Percentiles rank a stretch among this genome's conserved stretches.
These are phyloP conservation scores for Pemphigus obesinymphae DNA, from an alignment of 1,140 invertebrate genomes.

Conservation along the genomic window DNA sequence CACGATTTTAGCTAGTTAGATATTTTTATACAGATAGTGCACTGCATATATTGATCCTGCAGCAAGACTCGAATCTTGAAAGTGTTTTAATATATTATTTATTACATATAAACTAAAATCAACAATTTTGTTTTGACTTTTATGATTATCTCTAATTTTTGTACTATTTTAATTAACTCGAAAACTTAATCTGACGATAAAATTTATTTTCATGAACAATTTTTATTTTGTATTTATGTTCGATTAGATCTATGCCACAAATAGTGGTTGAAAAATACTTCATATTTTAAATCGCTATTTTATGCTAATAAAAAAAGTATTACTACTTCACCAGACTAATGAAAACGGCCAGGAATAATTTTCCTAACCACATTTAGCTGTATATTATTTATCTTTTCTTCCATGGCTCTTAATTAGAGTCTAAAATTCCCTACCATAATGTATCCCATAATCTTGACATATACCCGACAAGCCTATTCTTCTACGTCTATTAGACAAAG, in stretches of 20 bases:
- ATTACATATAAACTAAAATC: too few relatives aligned
- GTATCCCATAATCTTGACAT: neutral
- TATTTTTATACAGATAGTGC: too few relatives aligned
- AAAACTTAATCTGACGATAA: neutral
- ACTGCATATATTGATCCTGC: too few relatives aligned
- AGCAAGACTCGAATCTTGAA: too few relatives aligned
- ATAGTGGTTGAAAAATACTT: too few relatives aligned
- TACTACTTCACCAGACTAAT: neutral
- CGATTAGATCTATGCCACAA: neutral
- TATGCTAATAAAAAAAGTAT: neutral
- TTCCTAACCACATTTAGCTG: neutral
- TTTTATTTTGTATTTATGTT: neutral
- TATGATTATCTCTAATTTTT: too few relatives aligned
- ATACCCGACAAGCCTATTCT: slow-evolving; percentile 7
- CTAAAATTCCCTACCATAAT: neutral
- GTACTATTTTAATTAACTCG: neutral
- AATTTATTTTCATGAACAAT: neutral
- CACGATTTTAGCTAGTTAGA: too few relatives aligned
- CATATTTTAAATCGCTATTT: neutral
- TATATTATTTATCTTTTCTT: slow-evolving; percentile 10
- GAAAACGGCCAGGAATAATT: neutral
- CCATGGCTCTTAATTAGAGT: neutral
- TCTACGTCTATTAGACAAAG: neutral
- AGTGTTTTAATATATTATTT: too few relatives aligned
- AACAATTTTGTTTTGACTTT: too few relatives aligned